Base-by-base conservation (phyloP, 2,888 invertebrate species). In the Macropis europaea region DNA sequence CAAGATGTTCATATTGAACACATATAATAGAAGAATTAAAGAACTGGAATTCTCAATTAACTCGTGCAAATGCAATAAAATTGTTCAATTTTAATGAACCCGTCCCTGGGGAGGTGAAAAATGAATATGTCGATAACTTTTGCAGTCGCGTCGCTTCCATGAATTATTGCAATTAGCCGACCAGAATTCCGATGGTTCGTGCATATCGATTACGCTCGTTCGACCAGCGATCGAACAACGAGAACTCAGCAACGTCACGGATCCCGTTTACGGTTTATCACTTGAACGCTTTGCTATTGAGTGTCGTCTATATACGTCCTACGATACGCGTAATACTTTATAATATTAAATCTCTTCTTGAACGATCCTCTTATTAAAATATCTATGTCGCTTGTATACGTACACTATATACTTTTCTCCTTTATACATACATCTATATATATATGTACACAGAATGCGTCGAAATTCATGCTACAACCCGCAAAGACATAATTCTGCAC, bases 281-380 rank as follows among this genome's bases (percentile, higher is more conserved):
- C 89, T 88, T 89, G 81, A 84, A 86, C 85, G 89, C 89, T 89
- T 89, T 88, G 88, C 85, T 89, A 85, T 88, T 85, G 87, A 88
- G 88, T 88, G 82, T 83, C 81, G 83, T 53, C 57, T 60, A 63
- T 68, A 50, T 66, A 81, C 60, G 61, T 36, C 30, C 70, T 75
- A 77, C 61, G 38, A 61, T 61, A 74, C 53, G 52, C 48, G n/a
- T n/a, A n/a, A 47, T 57, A 56, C 52, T 3, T 48, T 48, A 36
- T 54, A 53, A 77, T 66, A 63, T 53, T 74, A 77, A 69, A 75
- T 54, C 66, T 73, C 67, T 79, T n/a, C n/a, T 70, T 63, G 57
- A 76, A 76, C 70, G 57, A 52, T 67, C 54, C 47, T 63, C 67
- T 82, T 79, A 82, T 72, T 81, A 81, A 79, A 81, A 79, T 82